Evolutionary conservation across 2,797 vertebrate species (phyloP).

Genomic region (Galaxias olidus): DNA sequence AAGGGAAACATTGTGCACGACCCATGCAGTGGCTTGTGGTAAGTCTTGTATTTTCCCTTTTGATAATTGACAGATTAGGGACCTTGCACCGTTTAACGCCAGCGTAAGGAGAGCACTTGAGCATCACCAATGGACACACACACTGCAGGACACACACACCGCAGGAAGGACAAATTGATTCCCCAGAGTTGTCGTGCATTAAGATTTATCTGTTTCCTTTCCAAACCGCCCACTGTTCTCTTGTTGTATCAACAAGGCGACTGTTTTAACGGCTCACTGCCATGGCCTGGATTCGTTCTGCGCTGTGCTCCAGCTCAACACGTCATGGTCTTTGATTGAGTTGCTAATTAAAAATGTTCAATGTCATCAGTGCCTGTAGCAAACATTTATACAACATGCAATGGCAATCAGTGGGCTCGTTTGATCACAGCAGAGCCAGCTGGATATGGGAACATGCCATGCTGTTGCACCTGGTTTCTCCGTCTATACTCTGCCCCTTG

Average conservation of each 20-base stretch:
- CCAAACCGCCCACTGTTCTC: conserved; percentile 1
- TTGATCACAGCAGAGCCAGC: conserved; percentile 28
- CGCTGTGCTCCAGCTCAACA: conserved; percentile 36
- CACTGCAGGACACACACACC: conserved; percentile 1
- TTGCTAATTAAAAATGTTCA: conserved; percentile 52
- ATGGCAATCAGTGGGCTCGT: conserved; percentile 23
- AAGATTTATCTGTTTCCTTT: conserved; percentile 12
- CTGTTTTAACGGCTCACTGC: conserved; percentile 17
- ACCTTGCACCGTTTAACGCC: too few relatives aligned
- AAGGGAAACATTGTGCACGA: too few relatives aligned
- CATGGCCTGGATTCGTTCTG: conserved; percentile 17
- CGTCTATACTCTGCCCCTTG: neutral
- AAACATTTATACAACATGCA: conserved; percentile 48
- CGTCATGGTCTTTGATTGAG: conserved; percentile 63
- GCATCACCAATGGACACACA: neutral
- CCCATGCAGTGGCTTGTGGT: too few relatives aligned
- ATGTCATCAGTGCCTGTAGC: conserved; percentile 57
- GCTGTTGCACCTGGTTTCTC: too few relatives aligned
- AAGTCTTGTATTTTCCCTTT: too few relatives aligned
- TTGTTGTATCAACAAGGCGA: conserved; percentile 31
- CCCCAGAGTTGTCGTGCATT: neutral
- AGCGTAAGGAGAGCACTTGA: too few relatives aligned
- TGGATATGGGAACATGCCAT: conserved; percentile 23
- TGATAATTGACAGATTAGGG: too few relatives aligned
- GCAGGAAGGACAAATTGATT: conserved; percentile 21